Percentiles rank a stretch among this genome's conserved stretches.
Evolutionary conservation across 2,113 vertebrate genomes (phyloP).

Genomic region (Calidris pugnax): DNA sequence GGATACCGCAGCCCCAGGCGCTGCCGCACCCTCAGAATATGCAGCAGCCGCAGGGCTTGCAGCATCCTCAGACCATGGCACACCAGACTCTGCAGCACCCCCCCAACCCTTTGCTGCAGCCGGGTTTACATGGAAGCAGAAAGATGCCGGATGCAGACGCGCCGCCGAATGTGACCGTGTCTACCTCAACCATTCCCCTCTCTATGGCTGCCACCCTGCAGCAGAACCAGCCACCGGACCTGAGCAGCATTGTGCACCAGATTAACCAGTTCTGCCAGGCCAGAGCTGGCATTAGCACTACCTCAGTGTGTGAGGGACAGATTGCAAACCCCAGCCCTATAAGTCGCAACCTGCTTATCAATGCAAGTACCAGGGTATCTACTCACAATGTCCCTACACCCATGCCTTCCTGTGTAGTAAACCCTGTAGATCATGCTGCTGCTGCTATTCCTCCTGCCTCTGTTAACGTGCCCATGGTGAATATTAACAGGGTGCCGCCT

Average conservation of each 20-base stretch:
- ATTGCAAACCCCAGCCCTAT: slow-evolving; percentile 98
- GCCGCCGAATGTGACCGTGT: slow-evolving; percentile 98
- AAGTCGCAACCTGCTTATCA: slow-evolving; percentile 97
- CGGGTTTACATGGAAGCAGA: slow-evolving; percentile 85
- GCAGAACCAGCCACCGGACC: slow-evolving; percentile 91
- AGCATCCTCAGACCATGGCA: slow-evolving; percentile 75
- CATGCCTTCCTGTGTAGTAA: slow-evolving; percentile 87
- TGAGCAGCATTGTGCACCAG: slow-evolving; percentile 98
- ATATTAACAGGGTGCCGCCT: slow-evolving; percentile 87
- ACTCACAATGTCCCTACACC: slow-evolving; percentile 84
- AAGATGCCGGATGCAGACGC: slow-evolving; percentile 94
- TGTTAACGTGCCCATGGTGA: slow-evolving; percentile 79
- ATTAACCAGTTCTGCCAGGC: slow-evolving; percentile 99
- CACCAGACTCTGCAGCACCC: slow-evolving; percentile 81
- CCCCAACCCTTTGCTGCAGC: slow-evolving; percentile 80
- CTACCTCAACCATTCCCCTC: slow-evolving; percentile 99
- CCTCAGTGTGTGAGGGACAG: slow-evolving; percentile 98
- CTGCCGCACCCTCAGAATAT: slow-evolving; percentile 76
- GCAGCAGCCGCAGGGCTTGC: slow-evolving; percentile 78
- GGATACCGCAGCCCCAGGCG: slow-evolving; percentile 71
- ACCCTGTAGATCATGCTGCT: slow-evolving; percentile 86
- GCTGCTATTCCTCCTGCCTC: slow-evolving; percentile 79
- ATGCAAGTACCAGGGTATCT: slow-evolving; percentile 94
- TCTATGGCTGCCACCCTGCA: slow-evolving; percentile 95
- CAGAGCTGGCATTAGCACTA: slow-evolving; percentile 88